These are phyloP conservation scores for Xenops minutus DNA, from an alignment of 2,797 vertebrate species.

Conservation along the genomic window DNA sequence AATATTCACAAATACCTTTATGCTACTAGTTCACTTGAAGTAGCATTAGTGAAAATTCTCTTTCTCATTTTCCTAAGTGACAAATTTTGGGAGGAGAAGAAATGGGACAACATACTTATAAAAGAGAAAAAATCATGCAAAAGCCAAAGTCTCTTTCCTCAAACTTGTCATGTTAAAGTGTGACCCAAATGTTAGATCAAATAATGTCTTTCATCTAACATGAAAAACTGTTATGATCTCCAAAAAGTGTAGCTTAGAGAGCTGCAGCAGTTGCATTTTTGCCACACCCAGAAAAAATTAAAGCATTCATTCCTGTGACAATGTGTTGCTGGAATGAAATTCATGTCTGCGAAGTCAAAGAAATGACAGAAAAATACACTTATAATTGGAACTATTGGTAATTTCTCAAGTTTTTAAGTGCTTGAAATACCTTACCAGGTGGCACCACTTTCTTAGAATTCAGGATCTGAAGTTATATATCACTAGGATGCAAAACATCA, in stretches of 20 bases:
- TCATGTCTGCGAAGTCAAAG: neutral
- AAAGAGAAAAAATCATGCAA: neutral
- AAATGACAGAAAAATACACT: neutral
- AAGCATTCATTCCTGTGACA: neutral
- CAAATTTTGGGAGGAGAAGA: neutral
- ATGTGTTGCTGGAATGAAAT: neutral
- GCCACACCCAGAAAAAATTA: neutral
- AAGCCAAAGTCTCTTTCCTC: fast-evolving
- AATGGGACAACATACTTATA: neutral
- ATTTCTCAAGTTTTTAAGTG: neutral
- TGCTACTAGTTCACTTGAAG: neutral
- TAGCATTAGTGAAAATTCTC: neutral
- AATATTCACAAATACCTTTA: neutral
- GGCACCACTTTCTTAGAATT: neutral
- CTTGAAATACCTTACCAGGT: neutral
- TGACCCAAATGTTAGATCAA: neutral
- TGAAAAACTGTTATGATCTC: neutral
- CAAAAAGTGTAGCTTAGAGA: neutral
- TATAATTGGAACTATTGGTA: neutral
- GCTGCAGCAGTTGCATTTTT: neutral
- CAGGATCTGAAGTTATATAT: neutral
- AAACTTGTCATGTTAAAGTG: neutral
- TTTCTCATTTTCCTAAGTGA: neutral
- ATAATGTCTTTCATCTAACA: neutral
- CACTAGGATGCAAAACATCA: neutral